phyloP scores from a whole-genome alignment of 1,140 invertebrate species.

The Matsumurasca onukii region DNA sequence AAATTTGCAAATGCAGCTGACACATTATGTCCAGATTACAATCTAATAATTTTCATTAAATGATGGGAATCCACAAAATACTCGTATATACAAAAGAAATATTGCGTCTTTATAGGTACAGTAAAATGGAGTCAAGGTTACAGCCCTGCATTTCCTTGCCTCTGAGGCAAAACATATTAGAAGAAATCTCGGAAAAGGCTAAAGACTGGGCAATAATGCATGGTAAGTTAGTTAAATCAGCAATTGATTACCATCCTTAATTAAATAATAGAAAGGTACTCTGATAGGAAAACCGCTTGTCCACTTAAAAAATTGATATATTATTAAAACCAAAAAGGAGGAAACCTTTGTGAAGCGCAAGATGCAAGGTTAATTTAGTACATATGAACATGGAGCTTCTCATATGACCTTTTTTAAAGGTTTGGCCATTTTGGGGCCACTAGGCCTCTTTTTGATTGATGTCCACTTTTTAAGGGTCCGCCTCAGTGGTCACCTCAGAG shows the following conservation, averaged over 20 bases:
- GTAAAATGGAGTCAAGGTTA: conserved; percentile 27
- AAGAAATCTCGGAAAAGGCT: conserved; percentile 67
- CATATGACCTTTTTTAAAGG: not conserved
- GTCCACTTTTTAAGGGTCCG: too few relatives aligned
- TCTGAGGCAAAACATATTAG: conserved; percentile 58
- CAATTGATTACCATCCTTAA: too few relatives aligned
- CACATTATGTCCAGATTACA: too few relatives aligned
- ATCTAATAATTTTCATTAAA: too few relatives aligned
- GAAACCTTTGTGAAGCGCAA: not conserved
- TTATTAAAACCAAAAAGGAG: not conserved
- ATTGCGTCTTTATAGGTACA: too few relatives aligned
- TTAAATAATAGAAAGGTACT: too few relatives aligned
- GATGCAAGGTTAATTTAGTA: too few relatives aligned
- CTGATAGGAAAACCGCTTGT: not conserved
- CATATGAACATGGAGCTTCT: not conserved
- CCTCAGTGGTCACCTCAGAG: too few relatives aligned
- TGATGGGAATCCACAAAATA: too few relatives aligned
- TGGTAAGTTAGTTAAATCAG: conserved; percentile 49
- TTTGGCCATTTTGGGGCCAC: not conserved
- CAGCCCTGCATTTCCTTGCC: conserved; percentile 56
- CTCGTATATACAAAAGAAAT: too few relatives aligned
- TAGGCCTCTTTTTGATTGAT: too few relatives aligned
- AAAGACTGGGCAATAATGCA: conserved; percentile 85
- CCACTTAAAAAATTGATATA: not conserved
- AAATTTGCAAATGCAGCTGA: too few relatives aligned